Evolutionary conservation across 2,113 vertebrate species (phyloP).

Genomic region (Proteles cristata): DNA sequence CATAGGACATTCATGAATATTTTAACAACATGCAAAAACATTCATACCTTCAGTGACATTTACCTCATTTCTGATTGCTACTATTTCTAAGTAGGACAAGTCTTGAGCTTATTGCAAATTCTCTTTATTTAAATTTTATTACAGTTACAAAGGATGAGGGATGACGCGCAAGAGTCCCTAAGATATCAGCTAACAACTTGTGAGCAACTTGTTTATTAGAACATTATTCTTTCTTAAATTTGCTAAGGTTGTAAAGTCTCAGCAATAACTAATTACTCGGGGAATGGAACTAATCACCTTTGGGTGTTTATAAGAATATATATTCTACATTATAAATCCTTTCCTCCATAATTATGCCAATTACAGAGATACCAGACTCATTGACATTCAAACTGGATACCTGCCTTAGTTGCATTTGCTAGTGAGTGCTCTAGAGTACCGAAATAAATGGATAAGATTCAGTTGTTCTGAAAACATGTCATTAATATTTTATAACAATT

Average conservation of each 20-base stretch:
- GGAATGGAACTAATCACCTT: constrained; percentile 20
- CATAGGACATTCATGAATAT: not conserved
- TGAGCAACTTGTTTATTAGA: constrained; percentile 58
- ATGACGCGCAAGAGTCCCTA: not conserved
- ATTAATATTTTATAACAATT: constrained; percentile 75
- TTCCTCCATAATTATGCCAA: constrained; percentile 65
- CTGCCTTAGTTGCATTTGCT: constrained; percentile 24
- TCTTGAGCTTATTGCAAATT: not conserved
- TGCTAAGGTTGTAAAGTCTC: constrained; percentile 44
- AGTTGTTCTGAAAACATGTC: constrained; percentile 28
- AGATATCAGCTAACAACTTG: constrained; percentile 47
- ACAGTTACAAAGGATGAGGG: not conserved
- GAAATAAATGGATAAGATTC: constrained; percentile 42
- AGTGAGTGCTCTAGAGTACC: constrained; percentile 6
- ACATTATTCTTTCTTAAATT: constrained; percentile 58
- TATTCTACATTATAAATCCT: constrained; percentile 57
- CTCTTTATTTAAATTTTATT: not conserved
- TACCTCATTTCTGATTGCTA: not conserved
- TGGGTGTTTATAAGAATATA: constrained; percentile 63
- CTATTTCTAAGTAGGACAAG: not conserved
- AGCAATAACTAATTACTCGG: constrained; percentile 46
- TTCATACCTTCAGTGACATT: not conserved
- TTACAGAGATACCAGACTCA: constrained; percentile 25
- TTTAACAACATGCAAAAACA: not conserved
- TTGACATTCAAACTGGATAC: constrained; percentile 62